phyloP scores from a whole-genome alignment of 2,797 vertebrate species.

The Trichosurus vulpecula region DNA sequence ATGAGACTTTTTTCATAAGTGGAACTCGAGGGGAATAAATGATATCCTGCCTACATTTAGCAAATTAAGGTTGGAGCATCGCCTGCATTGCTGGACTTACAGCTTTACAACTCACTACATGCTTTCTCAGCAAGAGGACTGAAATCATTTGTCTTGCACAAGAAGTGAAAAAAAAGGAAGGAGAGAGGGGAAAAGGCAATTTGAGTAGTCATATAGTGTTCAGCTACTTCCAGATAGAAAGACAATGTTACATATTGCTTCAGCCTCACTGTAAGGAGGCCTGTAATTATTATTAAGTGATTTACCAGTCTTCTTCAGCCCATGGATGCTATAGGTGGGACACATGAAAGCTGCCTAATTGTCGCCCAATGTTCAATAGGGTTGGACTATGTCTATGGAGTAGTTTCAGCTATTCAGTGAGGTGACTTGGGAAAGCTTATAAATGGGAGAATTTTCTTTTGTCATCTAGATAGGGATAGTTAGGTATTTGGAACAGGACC shows the following conservation, averaged over 20 bases:
- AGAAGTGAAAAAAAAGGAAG: constrained; percentile 1
- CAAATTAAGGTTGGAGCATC: constrained; percentile 36
- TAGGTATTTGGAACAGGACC: neutral
- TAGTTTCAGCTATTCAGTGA: constrained; percentile 11
- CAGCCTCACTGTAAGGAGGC: constrained; percentile 1
- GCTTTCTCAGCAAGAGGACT: constrained; percentile 41
- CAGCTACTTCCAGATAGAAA: constrained; percentile 5
- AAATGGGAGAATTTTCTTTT: neutral
- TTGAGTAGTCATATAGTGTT: neutral
- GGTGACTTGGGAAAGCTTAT: neutral
- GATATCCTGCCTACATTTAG: constrained; percentile 48
- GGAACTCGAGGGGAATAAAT: constrained; percentile 38
- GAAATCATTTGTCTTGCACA: constrained; percentile 39
- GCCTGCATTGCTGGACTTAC: neutral
- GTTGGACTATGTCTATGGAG: neutral
- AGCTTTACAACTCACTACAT: constrained; percentile 16
- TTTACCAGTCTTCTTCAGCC: constrained; percentile 33
- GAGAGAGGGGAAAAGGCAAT: constrained; percentile 14
- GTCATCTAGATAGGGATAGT: constrained; percentile 6
- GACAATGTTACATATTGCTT: constrained; percentile 33
- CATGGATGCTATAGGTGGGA: constrained; percentile 28
- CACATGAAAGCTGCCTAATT: constrained; percentile 10
- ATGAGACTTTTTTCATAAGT: constrained; percentile 26
- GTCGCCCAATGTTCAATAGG: neutral
- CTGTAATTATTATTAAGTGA: constrained; percentile 32